These are phyloP conservation scores for Elgaria multicarinata DNA, from an alignment of 2,113 vertebrate genomes.

Conservation along the genomic window DNA sequence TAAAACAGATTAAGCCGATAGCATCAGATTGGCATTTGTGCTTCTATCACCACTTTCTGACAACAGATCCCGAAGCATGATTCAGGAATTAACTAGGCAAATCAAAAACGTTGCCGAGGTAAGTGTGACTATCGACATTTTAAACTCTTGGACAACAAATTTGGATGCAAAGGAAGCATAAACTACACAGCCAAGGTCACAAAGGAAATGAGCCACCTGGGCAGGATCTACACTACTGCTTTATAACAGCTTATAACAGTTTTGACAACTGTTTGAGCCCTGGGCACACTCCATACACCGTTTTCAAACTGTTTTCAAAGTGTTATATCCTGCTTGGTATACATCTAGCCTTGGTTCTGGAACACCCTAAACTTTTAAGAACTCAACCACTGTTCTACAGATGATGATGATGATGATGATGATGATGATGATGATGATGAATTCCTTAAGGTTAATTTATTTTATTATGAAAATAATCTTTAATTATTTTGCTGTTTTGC, in stretches of 20 bases:
- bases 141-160: background rate
- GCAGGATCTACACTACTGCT: no score
- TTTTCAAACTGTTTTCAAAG: no score
- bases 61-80: conserved; percentile 30
- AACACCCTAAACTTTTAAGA: background rate
- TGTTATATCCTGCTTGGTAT: no score
- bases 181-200: conserved; percentile 13
- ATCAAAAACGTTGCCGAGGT: conserved; percentile 24
- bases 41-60: conserved; percentile 25
- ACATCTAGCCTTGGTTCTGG: fast-evolving
- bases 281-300: no score
- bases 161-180: conserved; percentile 9
- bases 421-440: no score
- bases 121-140: conserved; percentile 25
- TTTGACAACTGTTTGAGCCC: no score
- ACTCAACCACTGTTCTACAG: background rate
- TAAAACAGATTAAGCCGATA: conserved; percentile 44
- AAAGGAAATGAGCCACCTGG: background rate
- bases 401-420: no score
- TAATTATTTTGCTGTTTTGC: background rate
- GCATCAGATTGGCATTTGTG: conserved; percentile 33
- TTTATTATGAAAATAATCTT: background rate
- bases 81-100: conserved; percentile 35
- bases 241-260: no score
- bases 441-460: background rate